Evolutionary conservation across 2,113 vertebrate genomes (phyloP).

Genomic region (Gasterosteus aculeatus): DNA sequence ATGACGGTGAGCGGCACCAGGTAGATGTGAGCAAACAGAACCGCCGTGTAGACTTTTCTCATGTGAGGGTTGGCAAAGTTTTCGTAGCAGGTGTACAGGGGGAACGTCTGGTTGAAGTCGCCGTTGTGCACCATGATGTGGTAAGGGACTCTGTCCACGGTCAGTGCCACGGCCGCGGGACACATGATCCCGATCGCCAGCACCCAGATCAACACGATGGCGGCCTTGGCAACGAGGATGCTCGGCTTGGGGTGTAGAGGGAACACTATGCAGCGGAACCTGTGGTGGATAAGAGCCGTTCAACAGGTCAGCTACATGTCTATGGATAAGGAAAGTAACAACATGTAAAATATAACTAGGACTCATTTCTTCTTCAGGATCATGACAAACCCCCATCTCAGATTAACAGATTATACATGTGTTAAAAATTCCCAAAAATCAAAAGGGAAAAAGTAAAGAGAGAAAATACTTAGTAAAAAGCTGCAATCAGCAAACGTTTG

Average conservation of each 20-base stretch:
- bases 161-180: slow-evolving; percentile 80
- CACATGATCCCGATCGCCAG: slow-evolving; percentile 82
- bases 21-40: slow-evolving; percentile 84
- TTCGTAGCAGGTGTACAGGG: slow-evolving; percentile 83
- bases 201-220: slow-evolving; percentile 81
- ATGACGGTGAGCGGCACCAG: slow-evolving; percentile 80
- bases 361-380: neutral
- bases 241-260: slow-evolving; percentile 82
- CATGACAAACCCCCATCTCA: neutral
- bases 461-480: neutral
- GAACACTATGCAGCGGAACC: slow-evolving; percentile 84
- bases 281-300: slow-evolving; percentile 37
- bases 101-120: slow-evolving; percentile 74
- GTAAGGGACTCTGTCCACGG: slow-evolving; percentile 75
- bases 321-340: neutral
- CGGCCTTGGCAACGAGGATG: slow-evolving; percentile 76
- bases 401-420: neutral
- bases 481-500: neutral
- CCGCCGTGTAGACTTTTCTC: slow-evolving; percentile 83
- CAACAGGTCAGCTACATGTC: neutral
- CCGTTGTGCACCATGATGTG: slow-evolving; percentile 77
- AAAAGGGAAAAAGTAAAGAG: neutral
- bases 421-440: neutral
- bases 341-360: neutral
- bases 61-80: slow-evolving; percentile 80